phyloP scores from a whole-genome alignment of 2,113 vertebrate genomes.

The Platichthys stellatus region DNA sequence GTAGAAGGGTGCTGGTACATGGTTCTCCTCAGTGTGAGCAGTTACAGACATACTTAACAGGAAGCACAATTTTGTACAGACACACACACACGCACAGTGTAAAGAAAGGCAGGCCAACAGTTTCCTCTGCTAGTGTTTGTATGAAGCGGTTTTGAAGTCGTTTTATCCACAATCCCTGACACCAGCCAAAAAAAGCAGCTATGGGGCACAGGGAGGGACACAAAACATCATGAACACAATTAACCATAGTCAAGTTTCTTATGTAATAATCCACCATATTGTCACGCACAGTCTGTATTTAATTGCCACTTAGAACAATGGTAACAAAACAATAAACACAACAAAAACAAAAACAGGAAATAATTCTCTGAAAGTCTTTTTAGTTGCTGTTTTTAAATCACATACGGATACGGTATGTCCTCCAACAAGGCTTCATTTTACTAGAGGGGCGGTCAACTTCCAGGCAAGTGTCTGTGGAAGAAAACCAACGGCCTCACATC shows the following conservation, averaged over 20 bases:
- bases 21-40: slow-evolving; percentile 38
- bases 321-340: slow-evolving; percentile 78
- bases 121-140: slow-evolving; percentile 51
- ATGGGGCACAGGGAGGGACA: slow-evolving; percentile 63
- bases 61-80: slow-evolving; percentile 38
- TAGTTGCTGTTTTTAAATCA: slow-evolving; percentile 65
- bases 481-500: slow-evolving; percentile 33
- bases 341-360: slow-evolving; percentile 72
- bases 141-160: slow-evolving; percentile 22
- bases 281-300: slow-evolving; percentile 72
- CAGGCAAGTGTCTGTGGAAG: slow-evolving; percentile 41
- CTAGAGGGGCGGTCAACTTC: slow-evolving; percentile 34
- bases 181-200: slow-evolving; percentile 44
- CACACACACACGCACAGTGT: slow-evolving; percentile 41
- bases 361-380: slow-evolving; percentile 72
- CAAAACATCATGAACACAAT: slow-evolving; percentile 64
- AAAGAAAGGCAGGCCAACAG: slow-evolving; percentile 40
- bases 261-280: slow-evolving; percentile 71
- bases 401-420: slow-evolving; percentile 63
- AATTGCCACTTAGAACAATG: slow-evolving; percentile 76
- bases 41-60: slow-evolving; percentile 48
- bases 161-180: slow-evolving; percentile 29
- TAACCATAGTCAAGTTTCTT: slow-evolving; percentile 48
- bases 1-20: slow-evolving; percentile 43
- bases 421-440: slow-evolving; percentile 48